A percentile compares a stretch with the other conserved stretches of the same genome.
phyloP scores from a whole-genome alignment of 2,113 vertebrate species.

The Muntiacus reevesi region DNA sequence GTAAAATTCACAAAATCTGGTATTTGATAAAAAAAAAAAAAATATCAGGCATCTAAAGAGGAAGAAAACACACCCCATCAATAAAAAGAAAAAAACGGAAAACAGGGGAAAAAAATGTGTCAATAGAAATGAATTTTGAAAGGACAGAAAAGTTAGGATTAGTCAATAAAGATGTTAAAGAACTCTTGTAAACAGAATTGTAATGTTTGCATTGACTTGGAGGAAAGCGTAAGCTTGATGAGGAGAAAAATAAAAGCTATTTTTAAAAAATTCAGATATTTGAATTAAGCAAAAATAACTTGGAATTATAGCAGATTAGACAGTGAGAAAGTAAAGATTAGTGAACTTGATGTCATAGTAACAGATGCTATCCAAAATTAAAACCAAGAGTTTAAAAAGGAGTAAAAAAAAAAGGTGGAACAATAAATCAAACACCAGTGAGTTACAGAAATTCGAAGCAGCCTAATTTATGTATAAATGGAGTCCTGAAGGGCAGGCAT shows the following conservation, averaged over 20 bases:
- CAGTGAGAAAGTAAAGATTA: background rate
- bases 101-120: background rate
- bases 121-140: background rate
- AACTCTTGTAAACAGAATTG: background rate
- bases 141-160: background rate
- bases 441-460: background rate
- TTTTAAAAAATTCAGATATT: background rate
- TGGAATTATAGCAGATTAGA: background rate
- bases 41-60: background rate
- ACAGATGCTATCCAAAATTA: background rate
- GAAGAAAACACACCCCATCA: background rate
- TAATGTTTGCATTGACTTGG: background rate
- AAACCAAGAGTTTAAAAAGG: background rate
- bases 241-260: background rate
- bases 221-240: background rate
- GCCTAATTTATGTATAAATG: background rate
- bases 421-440: background rate
- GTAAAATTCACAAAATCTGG: background rate
- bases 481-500: background rate
- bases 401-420: no score
- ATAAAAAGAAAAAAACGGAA: background rate
- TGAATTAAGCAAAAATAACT: background rate
- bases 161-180: background rate
- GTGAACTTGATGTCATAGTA: background rate
- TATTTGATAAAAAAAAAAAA: background rate